Evolutionary conservation across 2,113 vertebrate genomes (phyloP), one percentile per base, ranked within the genome.

Genomic region (Dunckerocampus dactyliophorus): DNA sequence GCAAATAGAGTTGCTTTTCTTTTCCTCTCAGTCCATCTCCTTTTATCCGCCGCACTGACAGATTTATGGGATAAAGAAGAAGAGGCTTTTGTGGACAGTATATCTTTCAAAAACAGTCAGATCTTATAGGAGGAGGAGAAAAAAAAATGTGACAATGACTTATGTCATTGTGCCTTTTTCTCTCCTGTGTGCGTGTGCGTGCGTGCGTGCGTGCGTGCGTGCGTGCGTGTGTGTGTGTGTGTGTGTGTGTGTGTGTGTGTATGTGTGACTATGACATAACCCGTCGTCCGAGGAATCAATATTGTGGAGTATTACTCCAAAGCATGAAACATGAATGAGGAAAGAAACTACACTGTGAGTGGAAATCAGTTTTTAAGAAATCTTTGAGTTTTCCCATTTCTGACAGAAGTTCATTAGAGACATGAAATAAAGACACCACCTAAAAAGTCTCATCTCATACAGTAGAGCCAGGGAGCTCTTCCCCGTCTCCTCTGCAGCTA

Each of bases 361-460:
- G 31, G 31, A 34, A 34, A 34, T 34, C 31, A 3, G 9, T 19
- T 12, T 55, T 55, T 19, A 42, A 56, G 17, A 56, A 19, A n/a
- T 12, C 6, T 85, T 85, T 66, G 67, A 4, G 31, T 55, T 51
- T 63, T 76, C 78, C 62, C 59, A 52, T 66, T 63, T 75, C 85
- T 79, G 82, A 78, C 77, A 82, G 79, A 52, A n/a, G 74, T 77
- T 79, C 79, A 63, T 87, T 84, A 84, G 71, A 59, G 59, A 67
- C 71, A 80, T 75, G 74, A 73, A 72, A 74, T 62, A 73, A 72
- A 69, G 65, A 71, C 60, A 63, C 2, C 85, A 89, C 82, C 85
- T 90, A 78, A 43, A 75, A 81, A 87, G 85, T 89, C 87, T 90
- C 87, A 88, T 90, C 88, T 90, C 87, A 88, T 90, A 89, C 82